phyloP scores from a whole-genome alignment of 2,113 vertebrate genomes.

The Syrrhaptes paradoxus region DNA sequence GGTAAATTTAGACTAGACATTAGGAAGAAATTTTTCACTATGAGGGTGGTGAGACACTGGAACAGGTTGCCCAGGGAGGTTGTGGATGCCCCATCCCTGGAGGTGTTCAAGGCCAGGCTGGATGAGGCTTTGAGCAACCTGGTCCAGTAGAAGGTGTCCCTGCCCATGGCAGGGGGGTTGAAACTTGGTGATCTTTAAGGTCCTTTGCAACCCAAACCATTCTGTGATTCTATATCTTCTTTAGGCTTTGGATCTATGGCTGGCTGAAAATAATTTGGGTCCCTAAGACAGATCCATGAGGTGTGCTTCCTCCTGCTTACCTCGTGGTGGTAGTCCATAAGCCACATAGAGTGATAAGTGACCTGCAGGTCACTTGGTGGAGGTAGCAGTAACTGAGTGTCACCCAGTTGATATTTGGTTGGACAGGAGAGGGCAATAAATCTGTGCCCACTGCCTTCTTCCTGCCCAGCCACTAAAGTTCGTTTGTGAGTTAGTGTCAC shows the following conservation, averaged over 20 bases:
- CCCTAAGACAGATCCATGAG: background rate
- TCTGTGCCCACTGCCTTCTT: background rate
- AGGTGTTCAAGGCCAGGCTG: no score
- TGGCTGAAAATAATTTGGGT: background rate
- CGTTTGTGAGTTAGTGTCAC: background rate
- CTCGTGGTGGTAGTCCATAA: background rate
- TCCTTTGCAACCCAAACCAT: no score
- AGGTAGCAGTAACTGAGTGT: background rate
- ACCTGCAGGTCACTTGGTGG: background rate
- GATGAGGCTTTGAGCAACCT: no score
- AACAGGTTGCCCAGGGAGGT: no score
- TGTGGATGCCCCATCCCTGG: no score
- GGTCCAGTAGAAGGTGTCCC: no score
- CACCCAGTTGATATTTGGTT: background rate
- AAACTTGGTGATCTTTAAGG: no score
- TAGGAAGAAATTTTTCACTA: no score
- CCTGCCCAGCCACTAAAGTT: background rate
- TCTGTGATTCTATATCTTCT: background rate
- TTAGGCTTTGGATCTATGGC: background rate
- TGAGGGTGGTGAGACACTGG: no score
- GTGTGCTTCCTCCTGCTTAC: background rate
- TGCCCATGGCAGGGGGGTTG: no score
- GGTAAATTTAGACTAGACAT: no score
- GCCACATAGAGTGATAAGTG: background rate
- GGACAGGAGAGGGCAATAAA: slow-evolving; percentile 21